Percentiles rank a stretch among this genome's conserved stretches.
These are phyloP conservation scores for Nothocercus nigrocapillus DNA, from an alignment of 2,113 vertebrate species.

Conservation along the genomic window DNA sequence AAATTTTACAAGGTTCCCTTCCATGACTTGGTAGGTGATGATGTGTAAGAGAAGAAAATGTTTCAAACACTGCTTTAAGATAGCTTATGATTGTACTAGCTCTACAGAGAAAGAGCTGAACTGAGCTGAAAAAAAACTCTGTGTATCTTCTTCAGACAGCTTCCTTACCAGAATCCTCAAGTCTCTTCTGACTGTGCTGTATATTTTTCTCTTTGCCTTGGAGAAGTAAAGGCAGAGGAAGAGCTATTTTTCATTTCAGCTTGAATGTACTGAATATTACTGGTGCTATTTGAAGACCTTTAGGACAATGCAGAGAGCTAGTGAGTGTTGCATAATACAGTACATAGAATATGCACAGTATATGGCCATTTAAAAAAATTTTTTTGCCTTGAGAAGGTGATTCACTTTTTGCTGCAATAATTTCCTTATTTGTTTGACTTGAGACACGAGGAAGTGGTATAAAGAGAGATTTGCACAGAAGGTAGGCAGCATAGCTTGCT, in stretches of 20 bases:
- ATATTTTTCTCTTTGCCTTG: not conserved
- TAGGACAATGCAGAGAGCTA: not conserved
- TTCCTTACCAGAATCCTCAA: not conserved
- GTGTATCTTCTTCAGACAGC: not conserved
- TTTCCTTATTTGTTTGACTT: not conserved
- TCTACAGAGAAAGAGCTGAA: not conserved
- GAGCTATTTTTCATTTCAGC: not conserved
- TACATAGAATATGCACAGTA: not conserved
- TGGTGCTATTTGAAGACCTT: not conserved
- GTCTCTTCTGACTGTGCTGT: not conserved
- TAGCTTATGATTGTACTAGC: not conserved
- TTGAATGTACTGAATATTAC: not conserved
- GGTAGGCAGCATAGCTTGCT: not conserved
- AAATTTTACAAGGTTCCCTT: not conserved
- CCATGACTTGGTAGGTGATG: not conserved
- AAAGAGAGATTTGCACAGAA: not conserved
- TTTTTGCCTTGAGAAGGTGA: not conserved
- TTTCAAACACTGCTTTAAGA: not conserved
- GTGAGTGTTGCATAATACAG: not conserved
- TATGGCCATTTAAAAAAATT: not conserved
- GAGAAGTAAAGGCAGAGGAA: not conserved
- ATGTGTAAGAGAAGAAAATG: not conserved
- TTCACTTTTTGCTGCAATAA: not conserved
- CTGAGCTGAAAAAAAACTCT: not conserved
- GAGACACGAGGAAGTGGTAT: not conserved